Percentiles rank a stretch among this genome's conserved stretches.
Evolutionary conservation across 2,113 vertebrate species (phyloP).

Genomic region (Odocoileus hemionus): DNA sequence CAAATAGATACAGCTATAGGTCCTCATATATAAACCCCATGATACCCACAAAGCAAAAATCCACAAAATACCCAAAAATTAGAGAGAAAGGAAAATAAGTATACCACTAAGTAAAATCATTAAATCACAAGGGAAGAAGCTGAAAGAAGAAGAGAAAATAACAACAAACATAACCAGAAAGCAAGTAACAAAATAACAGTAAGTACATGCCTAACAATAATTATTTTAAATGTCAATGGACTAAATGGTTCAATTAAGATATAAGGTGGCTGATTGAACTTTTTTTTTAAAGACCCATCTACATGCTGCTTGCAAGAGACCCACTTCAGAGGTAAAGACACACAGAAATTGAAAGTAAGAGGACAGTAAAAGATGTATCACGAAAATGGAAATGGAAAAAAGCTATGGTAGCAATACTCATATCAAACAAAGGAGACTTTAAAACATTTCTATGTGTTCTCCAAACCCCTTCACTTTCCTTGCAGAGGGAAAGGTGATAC

Average conservation of each 20-base stretch:
- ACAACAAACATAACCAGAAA: not conserved
- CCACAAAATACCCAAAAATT: not conserved
- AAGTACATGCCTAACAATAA: not conserved
- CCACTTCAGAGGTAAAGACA: not conserved
- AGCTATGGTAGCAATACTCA: not conserved
- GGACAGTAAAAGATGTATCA: not conserved
- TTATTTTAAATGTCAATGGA: not conserved
- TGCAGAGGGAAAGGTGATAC: accelerated
- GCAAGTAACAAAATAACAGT: not conserved
- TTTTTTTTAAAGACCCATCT: not conserved
- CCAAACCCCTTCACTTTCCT: not conserved
- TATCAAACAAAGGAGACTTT: not conserved
- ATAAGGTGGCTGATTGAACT: not conserved
- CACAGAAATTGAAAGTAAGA: not conserved
- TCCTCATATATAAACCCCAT: not conserved
- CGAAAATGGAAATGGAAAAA: not conserved
- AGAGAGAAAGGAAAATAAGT: not conserved
- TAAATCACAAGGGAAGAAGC: not conserved
- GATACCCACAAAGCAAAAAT: not conserved
- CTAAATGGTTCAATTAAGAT: not conserved
- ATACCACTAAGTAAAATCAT: not conserved
- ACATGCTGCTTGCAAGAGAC: not conserved
- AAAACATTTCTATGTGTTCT: not conserved
- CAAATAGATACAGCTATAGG: not conserved
- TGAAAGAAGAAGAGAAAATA: not conserved